These are phyloP conservation scores for Danionella dracula DNA, from an alignment of 2,797 vertebrate species.

Conservation along the genomic window DNA sequence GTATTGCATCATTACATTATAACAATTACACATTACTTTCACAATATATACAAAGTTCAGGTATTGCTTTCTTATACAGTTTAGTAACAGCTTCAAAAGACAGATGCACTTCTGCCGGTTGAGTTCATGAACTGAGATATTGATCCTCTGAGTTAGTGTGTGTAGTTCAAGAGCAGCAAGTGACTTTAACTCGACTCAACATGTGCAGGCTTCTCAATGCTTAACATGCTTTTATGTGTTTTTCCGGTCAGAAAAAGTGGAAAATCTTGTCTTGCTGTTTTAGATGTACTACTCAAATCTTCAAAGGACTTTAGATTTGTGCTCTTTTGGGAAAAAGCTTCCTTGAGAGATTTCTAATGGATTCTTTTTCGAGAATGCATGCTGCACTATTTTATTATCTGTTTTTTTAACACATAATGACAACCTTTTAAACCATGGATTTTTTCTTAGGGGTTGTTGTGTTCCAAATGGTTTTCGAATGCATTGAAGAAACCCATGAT, in stretches of 20 bases:
- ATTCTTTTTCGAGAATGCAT: background rate
- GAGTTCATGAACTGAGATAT: constrained; percentile 5
- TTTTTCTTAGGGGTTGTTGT: background rate
- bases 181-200: background rate
- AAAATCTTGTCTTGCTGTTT: constrained; percentile 11
- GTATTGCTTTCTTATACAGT: constrained; percentile 4
- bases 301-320: background rate
- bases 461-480: background rate
- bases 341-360: constrained; percentile 11
- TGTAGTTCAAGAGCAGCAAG: background rate
- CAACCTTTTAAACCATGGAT: background rate
- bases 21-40: too few relatives aligned
- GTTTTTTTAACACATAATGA: background rate
- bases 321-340: background rate
- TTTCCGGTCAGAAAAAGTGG: constrained; percentile 21
- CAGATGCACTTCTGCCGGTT: constrained; percentile 12
- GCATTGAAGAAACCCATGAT: background rate
- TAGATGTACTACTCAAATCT: background rate
- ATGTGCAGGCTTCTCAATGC: background rate
- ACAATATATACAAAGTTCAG: too few relatives aligned
- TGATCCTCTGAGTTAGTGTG: background rate
- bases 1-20: too few relatives aligned
- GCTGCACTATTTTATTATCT: background rate
- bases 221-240: background rate
- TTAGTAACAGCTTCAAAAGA: constrained; percentile 8